These are phyloP conservation scores for Drosophila mojavensis DNA, from an alignment of 1,140 invertebrate genomes.

Conservation along the genomic window DNA sequence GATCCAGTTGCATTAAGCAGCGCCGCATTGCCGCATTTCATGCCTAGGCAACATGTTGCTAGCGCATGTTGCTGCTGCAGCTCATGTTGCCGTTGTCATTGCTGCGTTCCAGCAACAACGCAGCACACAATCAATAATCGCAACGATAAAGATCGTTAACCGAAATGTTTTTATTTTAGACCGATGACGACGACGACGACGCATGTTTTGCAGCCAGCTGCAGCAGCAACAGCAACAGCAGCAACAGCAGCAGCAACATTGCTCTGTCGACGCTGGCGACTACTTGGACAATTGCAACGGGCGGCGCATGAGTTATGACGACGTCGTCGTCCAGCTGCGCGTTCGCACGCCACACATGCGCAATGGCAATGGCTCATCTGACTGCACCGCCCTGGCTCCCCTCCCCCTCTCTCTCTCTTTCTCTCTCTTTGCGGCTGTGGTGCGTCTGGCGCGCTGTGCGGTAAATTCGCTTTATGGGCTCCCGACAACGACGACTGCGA, in stretches of 20 bases:
- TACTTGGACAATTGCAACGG: constrained; percentile 51
- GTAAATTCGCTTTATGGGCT: constrained; percentile 82
- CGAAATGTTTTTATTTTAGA: constrained; percentile 80
- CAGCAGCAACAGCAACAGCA: constrained; percentile 7
- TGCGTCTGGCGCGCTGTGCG: constrained; percentile 73
- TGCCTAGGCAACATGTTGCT: constrained; percentile 41
- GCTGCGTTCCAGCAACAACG: constrained; percentile 40
- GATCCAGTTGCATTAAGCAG: constrained; percentile 2
- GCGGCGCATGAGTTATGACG: constrained; percentile 52
- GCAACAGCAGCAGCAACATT: constrained; percentile 21
- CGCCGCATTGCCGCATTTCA: constrained; percentile 34
- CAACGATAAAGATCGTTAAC: constrained; percentile 83
- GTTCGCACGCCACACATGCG: constrained; percentile 77
- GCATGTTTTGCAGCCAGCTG: constrained; percentile 43
- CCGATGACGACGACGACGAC: constrained; percentile 39
- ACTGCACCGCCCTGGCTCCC: constrained; percentile 15
- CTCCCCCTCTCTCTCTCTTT: constrained; percentile 10
- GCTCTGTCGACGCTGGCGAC: constrained; percentile 14
- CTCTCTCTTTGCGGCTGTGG: constrained; percentile 15
- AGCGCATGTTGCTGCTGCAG: not conserved
- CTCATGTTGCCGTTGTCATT: constrained; percentile 37
- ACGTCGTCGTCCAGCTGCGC: constrained; percentile 44
- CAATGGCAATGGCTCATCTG: constrained; percentile 76
- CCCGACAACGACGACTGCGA: constrained; percentile 60
- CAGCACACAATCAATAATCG: constrained; percentile 80